Evolutionary conservation across 2,888 invertebrate species (phyloP), one percentile per base, ranked within the genome.

Genomic region (Drosophila algonquin): DNA sequence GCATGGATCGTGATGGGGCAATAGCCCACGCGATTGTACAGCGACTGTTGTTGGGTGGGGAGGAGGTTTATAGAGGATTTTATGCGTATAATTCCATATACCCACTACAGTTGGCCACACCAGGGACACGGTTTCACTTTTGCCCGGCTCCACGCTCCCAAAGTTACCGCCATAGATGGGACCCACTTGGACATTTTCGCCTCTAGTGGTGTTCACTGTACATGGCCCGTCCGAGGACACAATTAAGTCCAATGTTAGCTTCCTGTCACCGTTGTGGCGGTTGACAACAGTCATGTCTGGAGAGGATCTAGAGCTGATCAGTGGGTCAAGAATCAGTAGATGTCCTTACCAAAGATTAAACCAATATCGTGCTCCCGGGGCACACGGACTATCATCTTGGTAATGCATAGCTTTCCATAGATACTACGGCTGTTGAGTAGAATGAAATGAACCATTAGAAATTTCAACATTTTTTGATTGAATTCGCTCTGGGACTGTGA

Each of bases 71-170:
- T 1, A 32, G n/a, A 6, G 14, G 6, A 14, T 40, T 40, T 27
- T 9, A 30, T 12, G 6, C n/a, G 47, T 14, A 5, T 12, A 8
- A 51, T 9, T 12, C 4, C 50, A 30, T 18, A 12, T 30, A 76
- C 80, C 72, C 68, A 92, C 91, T 63, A 90, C 81, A 40, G 92
- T 92, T 35, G 92, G 92, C 89, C 87, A 92, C 21, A 92, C 79
- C 12, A 92, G 56, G 2, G 91, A 91, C 4, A 91, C 80, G 0
- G 82, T 82, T 63, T 89, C 73, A 48, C 74, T 62, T 9, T 68
- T 77, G 7, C 87, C 90, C 5, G 91, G 71, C 48, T 86, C 82
- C n/a, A 92, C 75, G 1, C 56, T 47, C 8, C 91, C 91, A 63
- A 91, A 92, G 35, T 90, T 82, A 1, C 91, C 92, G 1, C 92